Base-by-base conservation (phyloP, 2,113 vertebrate genomes). In the Mobula birostris region DNA sequence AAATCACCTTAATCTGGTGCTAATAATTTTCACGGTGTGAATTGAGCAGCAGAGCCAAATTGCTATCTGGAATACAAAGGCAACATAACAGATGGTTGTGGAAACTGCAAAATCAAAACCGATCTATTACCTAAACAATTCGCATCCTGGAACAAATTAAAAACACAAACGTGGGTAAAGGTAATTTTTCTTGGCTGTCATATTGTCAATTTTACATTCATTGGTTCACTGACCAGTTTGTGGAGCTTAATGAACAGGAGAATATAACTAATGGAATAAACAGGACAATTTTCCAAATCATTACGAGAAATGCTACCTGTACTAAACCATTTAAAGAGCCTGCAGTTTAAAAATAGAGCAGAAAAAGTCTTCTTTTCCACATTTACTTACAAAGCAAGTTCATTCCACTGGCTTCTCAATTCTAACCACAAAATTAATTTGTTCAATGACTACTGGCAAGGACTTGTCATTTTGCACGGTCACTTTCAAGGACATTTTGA, bases 121-220 rank as follows among this genome's bases (percentile, higher is more conserved):
- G 24, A 90, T 90, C 85, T 36, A 90, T 90, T 32, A 32, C 61
- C 85, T 66, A 90, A 90, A 90, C 61, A 90, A 90, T 66, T 90
- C n/a, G 14, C 61, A 90, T 7, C 85, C 85, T 66, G 2, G 29
- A 19, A 32, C n/a, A 66, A 90, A 90, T 90, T 90, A 90, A 90
- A 88, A 88, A 61, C 27, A 88, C 27, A 17, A 90, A 32, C 61
- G 6, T 63, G n/a, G n/a, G 61, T 61, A 32, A 17, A 32, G 61
- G 61, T 66, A 66, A 90, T 90, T 90, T 90, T 66, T 90, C 85
- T 68, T 19, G 6, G 12, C 29, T 90, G 85, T 66, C 85, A 90
- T 17, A 17, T 90, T 90, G n/a, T 66, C 85, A 68, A 90, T 90
- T 66, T 90, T 90, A 36, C 61, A 90, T 90, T 90, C 58, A 66